A percentile compares a stretch with the other conserved stretches of the same genome.
phyloP scores from a whole-genome alignment of 2,113 vertebrate species.

The Siniperca knerii region DNA sequence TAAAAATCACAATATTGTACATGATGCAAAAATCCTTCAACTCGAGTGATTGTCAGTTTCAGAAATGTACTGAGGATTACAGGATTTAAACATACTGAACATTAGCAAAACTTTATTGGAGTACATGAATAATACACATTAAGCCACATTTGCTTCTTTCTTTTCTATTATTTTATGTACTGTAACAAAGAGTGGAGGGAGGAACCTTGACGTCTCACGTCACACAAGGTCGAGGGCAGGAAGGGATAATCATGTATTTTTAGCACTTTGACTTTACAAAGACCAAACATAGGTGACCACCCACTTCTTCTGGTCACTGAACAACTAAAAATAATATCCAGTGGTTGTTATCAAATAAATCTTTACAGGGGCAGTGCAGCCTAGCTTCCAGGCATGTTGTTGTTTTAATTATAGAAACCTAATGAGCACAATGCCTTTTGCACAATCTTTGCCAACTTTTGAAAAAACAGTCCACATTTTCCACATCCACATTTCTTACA shows the following conservation, averaged over 20 bases:
- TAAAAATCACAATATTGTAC: background rate
- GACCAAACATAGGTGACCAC: slow-evolving; percentile 57
- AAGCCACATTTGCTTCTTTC: background rate
- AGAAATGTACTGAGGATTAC: background rate
- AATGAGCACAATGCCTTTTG: slow-evolving; percentile 53
- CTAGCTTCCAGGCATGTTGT: background rate
- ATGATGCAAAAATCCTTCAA: background rate
- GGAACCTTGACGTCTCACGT: background rate
- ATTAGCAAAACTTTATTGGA: slow-evolving; percentile 3
- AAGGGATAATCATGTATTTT: slow-evolving; percentile 58
- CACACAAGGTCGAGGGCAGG: background rate
- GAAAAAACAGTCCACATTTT: slow-evolving; percentile 44
- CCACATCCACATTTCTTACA: slow-evolving; percentile 60
- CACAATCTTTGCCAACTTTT: slow-evolving; percentile 29
- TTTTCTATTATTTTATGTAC: background rate
- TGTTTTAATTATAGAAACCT: slow-evolving; percentile 70
- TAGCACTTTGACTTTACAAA: slow-evolving; percentile 36
- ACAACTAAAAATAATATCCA: slow-evolving; percentile 35
- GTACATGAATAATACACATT: background rate
- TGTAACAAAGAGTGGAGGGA: background rate
- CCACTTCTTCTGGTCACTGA: slow-evolving; percentile 36
- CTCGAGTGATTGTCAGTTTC: background rate
- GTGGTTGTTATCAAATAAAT: slow-evolving; percentile 25
- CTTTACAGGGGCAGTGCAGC: slow-evolving; percentile 39
- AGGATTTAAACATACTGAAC: background rate